Percentiles rank a stretch among this genome's conserved stretches.
phyloP scores from a whole-genome alignment of 2,113 vertebrate species.

The Prunella fulvescens region DNA sequence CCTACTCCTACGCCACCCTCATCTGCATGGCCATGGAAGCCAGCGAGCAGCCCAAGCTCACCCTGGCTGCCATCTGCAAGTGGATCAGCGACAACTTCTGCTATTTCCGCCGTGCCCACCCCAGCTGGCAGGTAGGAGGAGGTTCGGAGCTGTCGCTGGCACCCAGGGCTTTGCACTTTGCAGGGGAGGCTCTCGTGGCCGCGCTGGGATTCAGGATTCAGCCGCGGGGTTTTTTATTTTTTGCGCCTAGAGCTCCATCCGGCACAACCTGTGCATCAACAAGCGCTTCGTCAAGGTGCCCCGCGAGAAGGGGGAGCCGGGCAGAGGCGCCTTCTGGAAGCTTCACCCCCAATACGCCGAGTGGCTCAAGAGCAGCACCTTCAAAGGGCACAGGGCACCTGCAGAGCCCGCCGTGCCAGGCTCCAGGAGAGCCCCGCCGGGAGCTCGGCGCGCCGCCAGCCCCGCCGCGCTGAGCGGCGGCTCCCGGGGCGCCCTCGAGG shows the following conservation, averaged over 20 bases:
- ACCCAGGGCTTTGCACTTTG: neutral
- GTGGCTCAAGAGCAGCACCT: slow-evolving; percentile 79
- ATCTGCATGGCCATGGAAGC: slow-evolving; percentile 97
- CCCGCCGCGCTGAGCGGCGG: neutral
- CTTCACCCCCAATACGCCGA: slow-evolving; percentile 88
- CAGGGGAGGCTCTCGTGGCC: too few species aligned
- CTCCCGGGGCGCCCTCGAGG: neutral
- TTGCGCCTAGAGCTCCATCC: slow-evolving; percentile 86
- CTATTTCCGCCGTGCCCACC: slow-evolving; percentile 87
- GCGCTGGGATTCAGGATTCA: too few species aligned
- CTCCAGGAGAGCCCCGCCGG: slow-evolving; percentile 41
- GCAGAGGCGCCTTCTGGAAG: slow-evolving; percentile 94
- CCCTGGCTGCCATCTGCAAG: slow-evolving; percentile 90
- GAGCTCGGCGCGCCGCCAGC: neutral
- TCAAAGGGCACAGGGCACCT: slow-evolving; percentile 77
- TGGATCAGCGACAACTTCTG: slow-evolving; percentile 97
- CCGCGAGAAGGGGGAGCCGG: slow-evolving; percentile 88
- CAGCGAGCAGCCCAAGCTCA: slow-evolving; percentile 87
- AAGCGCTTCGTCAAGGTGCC: slow-evolving; percentile 97
- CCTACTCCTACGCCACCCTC: slow-evolving; percentile 91
- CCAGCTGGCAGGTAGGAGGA: slow-evolving; percentile 89
- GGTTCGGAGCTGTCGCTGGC: neutral
- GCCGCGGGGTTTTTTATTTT: neutral
- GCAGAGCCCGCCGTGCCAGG: slow-evolving; percentile 80
- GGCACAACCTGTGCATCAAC: slow-evolving; percentile 94